Base-by-base conservation (phyloP, 2,888 invertebrate species). In the Orthosia gracilis region DNA sequence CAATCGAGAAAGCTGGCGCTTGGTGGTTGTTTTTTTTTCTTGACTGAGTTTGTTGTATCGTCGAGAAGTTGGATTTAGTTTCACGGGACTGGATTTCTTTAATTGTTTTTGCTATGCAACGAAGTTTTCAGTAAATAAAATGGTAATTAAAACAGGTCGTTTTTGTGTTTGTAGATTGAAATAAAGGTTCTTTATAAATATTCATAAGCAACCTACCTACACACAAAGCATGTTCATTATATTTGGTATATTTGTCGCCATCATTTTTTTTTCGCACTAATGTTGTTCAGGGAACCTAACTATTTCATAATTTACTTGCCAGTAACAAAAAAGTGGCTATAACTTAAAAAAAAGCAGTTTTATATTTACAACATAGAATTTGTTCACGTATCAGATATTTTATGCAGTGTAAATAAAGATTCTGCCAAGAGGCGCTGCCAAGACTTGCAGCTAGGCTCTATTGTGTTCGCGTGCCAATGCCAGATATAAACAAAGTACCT, bases 341-440 rank as follows among this genome's bases (percentile, higher is more conserved):
- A 7, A 31, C 5, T 7, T 31, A 31, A 31, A n/a, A 74, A 73
- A 64, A 55, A 26, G 45, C 15, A 23, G 31, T 57, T 69, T 71
- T 65, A 73, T 70, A 71, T 73, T 63, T 73, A 52, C 58, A 57
- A 50, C 57, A 75, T 68, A 78, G 78, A 73, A 86, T 80, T 76
- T 74, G 65, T 74, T 78, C 82, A 77, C 83, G 88, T 90, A 88
- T 90, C 88, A 89, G 82, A 89, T 88, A 88, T 87, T 89, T 85
- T 87, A 89, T 88, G 88, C 87, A 87, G 89, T 87, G 88, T 83
- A 87, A 87, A 91, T 87, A 86, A 87, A 88, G 84, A 82, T 87
- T 84, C 78, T 89, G 91, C 92, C 91, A 90, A 89, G 88, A 88
- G 86, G 84, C 84, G 83, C 87, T 92, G 94, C 92, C 94, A 94